These are phyloP conservation scores for Ochropleura leucogaster DNA, from an alignment of 2,888 invertebrate genomes.

Conservation along the genomic window DNA sequence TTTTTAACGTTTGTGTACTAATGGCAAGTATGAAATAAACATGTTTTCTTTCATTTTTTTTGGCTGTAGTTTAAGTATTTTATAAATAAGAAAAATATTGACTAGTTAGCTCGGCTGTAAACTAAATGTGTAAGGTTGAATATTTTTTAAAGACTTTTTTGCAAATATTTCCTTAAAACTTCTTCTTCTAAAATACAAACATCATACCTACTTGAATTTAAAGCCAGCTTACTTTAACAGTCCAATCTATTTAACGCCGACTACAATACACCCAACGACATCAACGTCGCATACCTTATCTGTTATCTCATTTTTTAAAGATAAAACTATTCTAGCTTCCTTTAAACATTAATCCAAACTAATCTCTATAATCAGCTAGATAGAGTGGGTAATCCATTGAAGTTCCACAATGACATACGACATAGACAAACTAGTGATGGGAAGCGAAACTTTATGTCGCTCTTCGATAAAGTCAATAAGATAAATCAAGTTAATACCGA, in stretches of 20 bases:
- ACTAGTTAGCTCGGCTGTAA: neutral
- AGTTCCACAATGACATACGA: conserved; percentile 66
- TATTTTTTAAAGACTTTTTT: too few species aligned
- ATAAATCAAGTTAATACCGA: conserved; percentile 83
- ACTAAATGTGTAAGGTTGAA: too few species aligned
- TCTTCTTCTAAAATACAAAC: neutral
- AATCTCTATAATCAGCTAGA: conserved; percentile 65
- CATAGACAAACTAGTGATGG: conserved; percentile 68
- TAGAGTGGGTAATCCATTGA: conserved; percentile 71
- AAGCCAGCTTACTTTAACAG: neutral
- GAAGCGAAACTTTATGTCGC: conserved; percentile 73
- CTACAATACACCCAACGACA: conserved; percentile 60
- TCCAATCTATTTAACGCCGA: conserved; percentile 58
- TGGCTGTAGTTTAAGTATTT: too few species aligned
- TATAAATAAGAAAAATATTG: neutral
- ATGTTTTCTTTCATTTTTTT: too few species aligned
- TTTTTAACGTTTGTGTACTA: too few species aligned
- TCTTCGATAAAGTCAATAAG: conserved; percentile 84
- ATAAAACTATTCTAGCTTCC: conserved; percentile 79
- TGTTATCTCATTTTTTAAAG: conserved; percentile 84
- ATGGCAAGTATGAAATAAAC: too few species aligned
- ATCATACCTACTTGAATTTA: neutral
- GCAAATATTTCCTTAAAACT: neutral
- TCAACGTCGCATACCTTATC: conserved; percentile 77
- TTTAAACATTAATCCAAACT: conserved; percentile 66